phyloP scores from a whole-genome alignment of 2,113 vertebrate species.

The Lynx canadensis region DNA sequence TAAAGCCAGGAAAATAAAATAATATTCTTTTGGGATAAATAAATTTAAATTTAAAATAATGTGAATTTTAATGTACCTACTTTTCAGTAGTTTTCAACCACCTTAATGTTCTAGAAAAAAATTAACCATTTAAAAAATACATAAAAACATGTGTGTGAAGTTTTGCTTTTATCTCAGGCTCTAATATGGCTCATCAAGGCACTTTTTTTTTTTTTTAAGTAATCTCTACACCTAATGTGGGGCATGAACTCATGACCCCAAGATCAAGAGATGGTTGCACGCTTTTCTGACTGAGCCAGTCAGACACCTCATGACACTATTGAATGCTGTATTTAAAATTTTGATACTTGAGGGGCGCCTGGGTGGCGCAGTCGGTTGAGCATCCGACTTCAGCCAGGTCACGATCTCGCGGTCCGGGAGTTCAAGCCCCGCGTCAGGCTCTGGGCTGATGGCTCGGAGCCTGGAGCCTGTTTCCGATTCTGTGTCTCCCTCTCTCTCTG shows the following conservation, averaged over 20 bases:
- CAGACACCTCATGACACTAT: neutral
- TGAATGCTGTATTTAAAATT: neutral
- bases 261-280: neutral
- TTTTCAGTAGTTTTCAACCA: neutral
- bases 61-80: neutral
- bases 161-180: neutral
- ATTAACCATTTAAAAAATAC: neutral
- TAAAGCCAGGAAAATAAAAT: slow-evolving; percentile 1
- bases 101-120: neutral
- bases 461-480: no score
- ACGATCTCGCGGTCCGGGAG: no score
- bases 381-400: no score
- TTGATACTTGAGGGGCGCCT: neutral
- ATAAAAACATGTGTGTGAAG: neutral
- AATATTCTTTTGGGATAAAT: neutral
- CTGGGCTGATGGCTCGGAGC: no score
- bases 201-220: neutral
- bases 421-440: no score
- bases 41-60: slow-evolving; percentile 4
- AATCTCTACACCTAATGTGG: neutral
- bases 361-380: no score
- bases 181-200: neutral
- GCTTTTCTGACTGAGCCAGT: neutral
- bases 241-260: neutral
- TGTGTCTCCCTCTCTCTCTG: no score